Base-by-base conservation (phyloP, 2,888 invertebrate genomes). In the Apantesis nais region DNA sequence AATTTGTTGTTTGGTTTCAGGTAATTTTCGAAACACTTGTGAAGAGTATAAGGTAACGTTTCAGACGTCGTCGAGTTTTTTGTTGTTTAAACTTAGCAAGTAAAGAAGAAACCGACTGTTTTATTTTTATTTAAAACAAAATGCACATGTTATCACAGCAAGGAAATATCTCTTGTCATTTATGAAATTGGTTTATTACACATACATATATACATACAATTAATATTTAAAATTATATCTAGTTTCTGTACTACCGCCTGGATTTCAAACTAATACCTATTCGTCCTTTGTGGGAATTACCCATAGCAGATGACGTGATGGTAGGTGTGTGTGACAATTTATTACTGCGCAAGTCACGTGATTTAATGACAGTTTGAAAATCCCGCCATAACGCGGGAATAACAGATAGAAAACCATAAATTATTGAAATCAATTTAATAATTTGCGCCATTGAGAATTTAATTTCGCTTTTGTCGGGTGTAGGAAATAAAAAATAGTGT, bases 1-100 rank as follows among this genome's bases (percentile, higher is more conserved):
- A n/a, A n/a, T n/a, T n/a, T n/a, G n/a, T 67, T 44, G 44, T 44
- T 62, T 67, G 29, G 11, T 65, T 69, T 5, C 69, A 69, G 69
- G 69, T 69, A 69, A 69, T 48, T 64, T 19, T 22, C 37, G 14
- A 69, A 29, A 37, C 8, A 52, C 34, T n/a, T 31, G 14, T 44
- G 9, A 29, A 12, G 29, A 31, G 1, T 5, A 31, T 22, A 31
- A 48, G 64, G 64, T 64, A 64, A 64, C 14, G n/a, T 64, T 22
- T 25, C 16, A 8, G 4, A 25, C 5, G n/a, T 22, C 11, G 7
- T 52, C 22, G 22, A 9, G 7, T 48, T 48, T 48, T 19, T 48
- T 8, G 7, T 44, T 1, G 5, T 14, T 12, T 22, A 7, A 44
- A 44, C 44, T 44, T 19, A 3, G n/a, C n/a, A 4, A 7, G 4